phyloP scores from a whole-genome alignment of 2,113 vertebrate species.

The Malurus alboscapulatus region DNA sequence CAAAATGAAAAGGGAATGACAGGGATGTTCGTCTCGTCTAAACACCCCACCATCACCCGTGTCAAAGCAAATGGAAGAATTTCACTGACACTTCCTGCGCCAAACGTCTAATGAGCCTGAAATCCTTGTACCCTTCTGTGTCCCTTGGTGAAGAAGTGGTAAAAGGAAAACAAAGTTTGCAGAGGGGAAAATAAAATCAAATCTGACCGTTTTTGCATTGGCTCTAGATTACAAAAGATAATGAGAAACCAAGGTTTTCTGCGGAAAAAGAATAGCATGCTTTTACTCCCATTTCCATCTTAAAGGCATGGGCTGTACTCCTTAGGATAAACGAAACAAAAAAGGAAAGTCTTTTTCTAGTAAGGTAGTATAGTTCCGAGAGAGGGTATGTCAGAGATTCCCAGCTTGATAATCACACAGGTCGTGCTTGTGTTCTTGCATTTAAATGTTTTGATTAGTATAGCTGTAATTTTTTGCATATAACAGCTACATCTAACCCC shows the following conservation, averaged over 20 bases:
- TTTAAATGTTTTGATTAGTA: neutral
- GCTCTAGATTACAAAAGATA: neutral
- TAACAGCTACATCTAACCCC: neutral
- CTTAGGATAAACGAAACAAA: neutral
- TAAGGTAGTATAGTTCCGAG: neutral
- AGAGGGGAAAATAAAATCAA: neutral
- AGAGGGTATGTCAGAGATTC: neutral
- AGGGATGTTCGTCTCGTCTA: neutral
- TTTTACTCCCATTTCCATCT: neutral
- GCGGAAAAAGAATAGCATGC: fast-evolving
- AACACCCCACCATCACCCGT: neutral
- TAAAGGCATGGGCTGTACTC: neutral
- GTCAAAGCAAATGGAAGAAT: constrained; percentile 20
- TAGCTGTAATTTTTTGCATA: neutral
- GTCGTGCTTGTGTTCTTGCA: neutral
- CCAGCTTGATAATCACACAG: neutral
- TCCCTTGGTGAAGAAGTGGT: neutral
- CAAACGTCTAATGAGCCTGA: neutral
- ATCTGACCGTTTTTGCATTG: fast-evolving
- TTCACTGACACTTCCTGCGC: neutral
- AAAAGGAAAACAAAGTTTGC: neutral
- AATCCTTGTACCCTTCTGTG: neutral
- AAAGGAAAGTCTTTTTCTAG: neutral
- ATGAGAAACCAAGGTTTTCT: neutral
- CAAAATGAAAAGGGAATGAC: neutral